These are phyloP conservation scores for Nanorana parkeri DNA, from an alignment of 2,113 vertebrate species.

Conservation along the genomic window DNA sequence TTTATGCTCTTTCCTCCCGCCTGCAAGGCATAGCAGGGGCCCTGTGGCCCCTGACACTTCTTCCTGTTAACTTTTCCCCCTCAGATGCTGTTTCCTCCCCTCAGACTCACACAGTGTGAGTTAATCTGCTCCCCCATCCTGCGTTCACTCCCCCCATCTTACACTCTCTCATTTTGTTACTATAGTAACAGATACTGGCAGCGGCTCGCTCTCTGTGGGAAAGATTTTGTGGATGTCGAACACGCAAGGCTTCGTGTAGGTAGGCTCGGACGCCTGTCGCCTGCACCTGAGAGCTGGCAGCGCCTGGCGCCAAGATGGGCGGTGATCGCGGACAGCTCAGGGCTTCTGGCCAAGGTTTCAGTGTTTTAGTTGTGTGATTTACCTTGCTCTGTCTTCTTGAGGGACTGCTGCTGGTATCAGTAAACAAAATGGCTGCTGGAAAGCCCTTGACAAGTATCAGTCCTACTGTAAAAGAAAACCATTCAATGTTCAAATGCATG, in stretches of 20 bases:
- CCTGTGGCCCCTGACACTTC: not conserved
- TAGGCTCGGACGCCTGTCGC: not conserved
- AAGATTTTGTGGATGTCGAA: conserved; percentile 23
- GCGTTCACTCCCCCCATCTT: conserved; percentile 22
- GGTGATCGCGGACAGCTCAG: not conserved
- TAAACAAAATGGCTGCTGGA: too few species aligned
- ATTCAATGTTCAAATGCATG: too few species aligned
- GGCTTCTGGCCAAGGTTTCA: not conserved
- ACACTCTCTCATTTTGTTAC: conserved; percentile 43
- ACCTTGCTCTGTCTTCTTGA: too few species aligned
- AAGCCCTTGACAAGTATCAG: too few species aligned
- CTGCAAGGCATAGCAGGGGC: not conserved
- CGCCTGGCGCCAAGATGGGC: not conserved
- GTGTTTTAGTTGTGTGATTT: too few species aligned
- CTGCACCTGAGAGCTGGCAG: conserved; percentile 14
- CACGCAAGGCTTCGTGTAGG: conserved; percentile 16
- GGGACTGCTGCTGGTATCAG: too few species aligned
- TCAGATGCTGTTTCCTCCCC: not conserved
- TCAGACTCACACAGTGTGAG: conserved; percentile 21
- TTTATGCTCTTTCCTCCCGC: not conserved
- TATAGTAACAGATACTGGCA: conserved; percentile 49
- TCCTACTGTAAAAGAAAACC: too few species aligned
- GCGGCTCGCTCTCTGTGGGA: conserved; percentile 32
- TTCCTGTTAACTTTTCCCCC: not conserved
- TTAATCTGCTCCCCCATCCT: conserved; percentile 32